Evolutionary conservation across 2,797 vertebrate species (phyloP), one percentile per base, ranked within the genome.

Genomic region (Synaphobranchus kaupii): DNA sequence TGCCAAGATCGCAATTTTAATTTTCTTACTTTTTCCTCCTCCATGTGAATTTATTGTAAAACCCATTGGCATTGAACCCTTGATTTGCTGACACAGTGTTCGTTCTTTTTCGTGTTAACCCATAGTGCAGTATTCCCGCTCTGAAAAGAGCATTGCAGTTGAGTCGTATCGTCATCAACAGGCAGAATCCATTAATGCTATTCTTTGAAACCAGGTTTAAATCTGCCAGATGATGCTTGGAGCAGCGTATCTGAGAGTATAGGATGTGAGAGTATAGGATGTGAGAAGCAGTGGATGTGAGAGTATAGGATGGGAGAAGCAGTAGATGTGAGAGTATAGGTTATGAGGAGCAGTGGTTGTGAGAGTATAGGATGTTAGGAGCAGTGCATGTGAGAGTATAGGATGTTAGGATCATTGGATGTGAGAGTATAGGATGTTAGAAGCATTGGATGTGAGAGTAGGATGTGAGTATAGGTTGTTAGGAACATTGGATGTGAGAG

Each of bases 1-100:
- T 96, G 87, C 93, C 92, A 95, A 93, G 88, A 92, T 91, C 92
- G 88, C 88, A 92, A 92, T 97, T 96, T 96, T 94, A 90, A 95
- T 96, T 96, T 94, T 92, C 92, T 88, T 92, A 90, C 50, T 81
- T 90, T 91, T 92, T n/a, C n/a, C 12, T 66, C 34, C 20, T 94
- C 91, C 90, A 90, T 84, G 89, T 85, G 92, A 90, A 96, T 94
- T 94, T 95, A 95, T 95, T 94, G 87, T 91, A 90, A 92, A 85
- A 94, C 95, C 89, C 95, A 92, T 95, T 95, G 95, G 76, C 90
- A 95, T 95, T 93, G 94, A 92, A 94, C 83, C 82, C 89, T 90
- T 93, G 93, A 93, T 96, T 92, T 94, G 94, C 96, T 95, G 94
- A 96, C 92, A 85, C 91, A 89, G 89, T 91, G 85, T 86, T 90